These are phyloP conservation scores for Grallaria varia DNA, from an alignment of 2,113 vertebrate genomes.

Conservation along the genomic window DNA sequence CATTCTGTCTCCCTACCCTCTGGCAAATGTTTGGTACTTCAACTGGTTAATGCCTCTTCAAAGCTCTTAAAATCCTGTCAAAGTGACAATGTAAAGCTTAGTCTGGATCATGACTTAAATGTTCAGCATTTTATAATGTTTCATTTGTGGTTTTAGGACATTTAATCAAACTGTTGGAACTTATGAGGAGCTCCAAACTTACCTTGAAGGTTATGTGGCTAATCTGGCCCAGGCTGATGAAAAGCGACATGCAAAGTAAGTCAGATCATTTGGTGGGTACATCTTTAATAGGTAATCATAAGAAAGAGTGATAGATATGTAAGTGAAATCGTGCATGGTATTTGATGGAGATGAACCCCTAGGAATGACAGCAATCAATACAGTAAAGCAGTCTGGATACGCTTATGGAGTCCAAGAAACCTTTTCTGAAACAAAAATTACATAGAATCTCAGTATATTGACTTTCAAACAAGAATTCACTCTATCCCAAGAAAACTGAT, in stretches of 20 bases:
- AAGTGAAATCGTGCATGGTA: background rate
- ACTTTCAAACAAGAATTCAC: background rate
- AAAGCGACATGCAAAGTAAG: constrained; percentile 82
- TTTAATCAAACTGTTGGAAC: constrained; percentile 94
- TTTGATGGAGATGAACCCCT: background rate
- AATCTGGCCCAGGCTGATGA: constrained; percentile 84
- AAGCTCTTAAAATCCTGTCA: background rate
- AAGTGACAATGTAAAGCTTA: background rate
- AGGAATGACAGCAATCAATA: background rate
- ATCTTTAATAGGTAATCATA: background rate
- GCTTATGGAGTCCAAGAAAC: background rate
- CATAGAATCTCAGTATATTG: background rate
- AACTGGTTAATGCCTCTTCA: background rate
- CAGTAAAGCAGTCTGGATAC: background rate
- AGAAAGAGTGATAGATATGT: background rate
- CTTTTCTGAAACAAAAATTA: background rate
- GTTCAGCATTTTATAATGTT: background rate
- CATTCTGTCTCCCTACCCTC: background rate
- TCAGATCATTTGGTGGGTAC: background rate
- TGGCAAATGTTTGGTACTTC: background rate
- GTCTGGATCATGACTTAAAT: background rate
- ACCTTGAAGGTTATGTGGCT: constrained; percentile 87
- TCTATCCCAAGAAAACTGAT: background rate
- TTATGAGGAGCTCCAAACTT: constrained; percentile 89
- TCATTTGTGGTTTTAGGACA: constrained; percentile 71